Evolutionary conservation across 2,888 invertebrate genomes (phyloP).

Genomic region (Hyposoter dolosus): DNA sequence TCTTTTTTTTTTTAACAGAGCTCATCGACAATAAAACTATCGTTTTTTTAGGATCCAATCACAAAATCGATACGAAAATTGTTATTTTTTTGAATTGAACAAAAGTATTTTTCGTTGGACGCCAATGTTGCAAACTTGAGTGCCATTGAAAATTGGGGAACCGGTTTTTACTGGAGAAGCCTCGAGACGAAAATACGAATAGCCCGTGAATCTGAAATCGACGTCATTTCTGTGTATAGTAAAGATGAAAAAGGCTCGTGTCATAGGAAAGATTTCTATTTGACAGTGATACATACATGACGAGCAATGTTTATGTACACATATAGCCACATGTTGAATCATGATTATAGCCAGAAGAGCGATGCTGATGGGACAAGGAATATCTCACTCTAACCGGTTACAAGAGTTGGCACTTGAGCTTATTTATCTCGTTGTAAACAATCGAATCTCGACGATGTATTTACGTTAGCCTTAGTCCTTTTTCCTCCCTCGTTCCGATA

Average conservation of each 20-base stretch:
- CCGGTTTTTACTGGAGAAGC: too few species aligned
- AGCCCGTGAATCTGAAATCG: not conserved
- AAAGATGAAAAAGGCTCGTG: not conserved
- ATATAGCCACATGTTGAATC: not conserved
- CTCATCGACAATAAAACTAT: too few species aligned
- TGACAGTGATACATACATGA: not conserved
- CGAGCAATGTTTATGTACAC: not conserved
- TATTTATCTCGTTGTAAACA: slow-evolving; percentile 71
- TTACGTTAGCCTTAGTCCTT: slow-evolving; percentile 76
- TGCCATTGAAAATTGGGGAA: too few species aligned
- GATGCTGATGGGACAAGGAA: slow-evolving; percentile 1
- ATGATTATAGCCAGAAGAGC: not conserved
- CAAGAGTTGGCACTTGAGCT: slow-evolving; percentile 55
- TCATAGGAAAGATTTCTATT: slow-evolving; percentile 1
- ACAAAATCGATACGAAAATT: too few species aligned
- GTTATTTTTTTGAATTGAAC: too few species aligned
- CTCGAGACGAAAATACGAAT: not conserved
- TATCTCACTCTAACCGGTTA: slow-evolving; percentile 67
- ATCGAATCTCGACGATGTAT: slow-evolving; percentile 73
- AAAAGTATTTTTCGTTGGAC: too few species aligned
- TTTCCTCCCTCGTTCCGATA: slow-evolving; percentile 59
- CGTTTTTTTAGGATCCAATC: too few species aligned
- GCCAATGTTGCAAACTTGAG: too few species aligned
- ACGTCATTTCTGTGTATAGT: not conserved
- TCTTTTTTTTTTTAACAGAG: too few species aligned